Conservation (phyloP, 2,113 vertebrate genomes). For the Gasterosteus aculeatus region DNA sequence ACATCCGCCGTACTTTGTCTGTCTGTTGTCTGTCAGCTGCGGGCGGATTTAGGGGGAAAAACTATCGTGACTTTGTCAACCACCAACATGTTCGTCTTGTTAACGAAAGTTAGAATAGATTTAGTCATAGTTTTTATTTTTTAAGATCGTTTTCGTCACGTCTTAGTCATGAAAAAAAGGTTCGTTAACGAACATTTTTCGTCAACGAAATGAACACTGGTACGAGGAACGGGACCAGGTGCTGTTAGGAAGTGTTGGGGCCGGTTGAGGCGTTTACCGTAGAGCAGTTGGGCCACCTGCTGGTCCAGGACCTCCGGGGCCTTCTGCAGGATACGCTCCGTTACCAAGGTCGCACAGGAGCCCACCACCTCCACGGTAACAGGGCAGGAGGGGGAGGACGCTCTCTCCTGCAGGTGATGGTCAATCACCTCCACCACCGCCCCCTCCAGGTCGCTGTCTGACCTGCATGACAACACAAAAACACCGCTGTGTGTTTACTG, state of each 20-base stretch:
- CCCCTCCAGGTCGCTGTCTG: constrained; percentile 84
- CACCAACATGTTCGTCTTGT: too few species aligned
- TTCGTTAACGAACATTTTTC: too few species aligned
- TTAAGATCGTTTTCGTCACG: too few species aligned
- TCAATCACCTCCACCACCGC: constrained; percentile 89
- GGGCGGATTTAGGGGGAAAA: too few species aligned
- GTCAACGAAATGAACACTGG: too few species aligned
- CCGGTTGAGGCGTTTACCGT: constrained; percentile 78
- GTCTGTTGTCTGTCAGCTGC: too few species aligned
- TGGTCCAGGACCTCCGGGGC: constrained; percentile 85
- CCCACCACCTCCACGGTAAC: constrained; percentile 87
- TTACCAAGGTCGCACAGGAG: constrained; percentile 91
- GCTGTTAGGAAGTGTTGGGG: background rate
- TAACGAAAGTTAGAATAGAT: too few species aligned
- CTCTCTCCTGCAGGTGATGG: constrained; percentile 85
- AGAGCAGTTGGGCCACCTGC: constrained; percentile 85
- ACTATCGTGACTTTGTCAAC: too few species aligned
- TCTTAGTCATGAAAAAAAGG: too few species aligned
- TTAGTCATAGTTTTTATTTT: too few species aligned
- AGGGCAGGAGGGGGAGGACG: constrained; percentile 67
- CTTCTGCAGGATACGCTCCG: constrained; percentile 85
- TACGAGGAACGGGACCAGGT: background rate
- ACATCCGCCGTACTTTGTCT: too few species aligned
- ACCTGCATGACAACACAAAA: constrained; percentile 70
- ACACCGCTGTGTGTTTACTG: too few species aligned